Conservation (phyloP, 2,797 vertebrate genomes). For the Oreonectes daqikongensis region DNA sequence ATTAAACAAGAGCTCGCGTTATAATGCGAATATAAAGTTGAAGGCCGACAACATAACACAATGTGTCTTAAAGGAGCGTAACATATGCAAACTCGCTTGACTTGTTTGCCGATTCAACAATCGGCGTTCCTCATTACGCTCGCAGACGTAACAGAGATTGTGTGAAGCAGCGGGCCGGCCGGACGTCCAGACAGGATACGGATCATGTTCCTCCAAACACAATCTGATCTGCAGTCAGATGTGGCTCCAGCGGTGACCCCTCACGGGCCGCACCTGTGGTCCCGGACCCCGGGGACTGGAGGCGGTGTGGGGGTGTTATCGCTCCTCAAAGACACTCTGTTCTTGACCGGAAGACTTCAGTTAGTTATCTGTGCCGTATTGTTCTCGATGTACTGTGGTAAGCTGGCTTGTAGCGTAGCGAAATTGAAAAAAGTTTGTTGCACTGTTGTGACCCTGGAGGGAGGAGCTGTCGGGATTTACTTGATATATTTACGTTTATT, state of each 20-base stretch:
- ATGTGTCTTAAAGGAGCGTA: not conserved
- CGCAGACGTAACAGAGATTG: not conserved
- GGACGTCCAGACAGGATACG: slow-evolving; percentile 78
- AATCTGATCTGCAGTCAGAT: slow-evolving; percentile 75
- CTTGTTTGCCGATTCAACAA: not conserved
- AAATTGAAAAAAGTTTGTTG: not conserved
- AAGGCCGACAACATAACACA: not conserved
- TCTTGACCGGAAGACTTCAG: not conserved
- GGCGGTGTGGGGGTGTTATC: not conserved
- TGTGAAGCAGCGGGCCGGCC: slow-evolving; percentile 46
- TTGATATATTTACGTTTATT: not conserved
- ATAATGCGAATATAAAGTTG: not conserved
- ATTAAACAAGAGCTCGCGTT: not conserved
- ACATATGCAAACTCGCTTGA: not conserved
- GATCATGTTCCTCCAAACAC: slow-evolving; percentile 81
- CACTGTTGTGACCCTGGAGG: not conserved
- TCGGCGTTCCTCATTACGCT: not conserved
- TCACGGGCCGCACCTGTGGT: slow-evolving; percentile 64
- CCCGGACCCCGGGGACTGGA: slow-evolving; percentile 23
- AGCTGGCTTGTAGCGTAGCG: not conserved
- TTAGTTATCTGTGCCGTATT: not conserved
- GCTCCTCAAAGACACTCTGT: slow-evolving; percentile 28
- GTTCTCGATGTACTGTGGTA: not conserved
- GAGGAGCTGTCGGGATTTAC: no score
- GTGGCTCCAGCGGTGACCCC: slow-evolving; percentile 65